These are phyloP conservation scores for Hipposideros armiger DNA, from an alignment of 2,113 vertebrate species.

Conservation along the genomic window DNA sequence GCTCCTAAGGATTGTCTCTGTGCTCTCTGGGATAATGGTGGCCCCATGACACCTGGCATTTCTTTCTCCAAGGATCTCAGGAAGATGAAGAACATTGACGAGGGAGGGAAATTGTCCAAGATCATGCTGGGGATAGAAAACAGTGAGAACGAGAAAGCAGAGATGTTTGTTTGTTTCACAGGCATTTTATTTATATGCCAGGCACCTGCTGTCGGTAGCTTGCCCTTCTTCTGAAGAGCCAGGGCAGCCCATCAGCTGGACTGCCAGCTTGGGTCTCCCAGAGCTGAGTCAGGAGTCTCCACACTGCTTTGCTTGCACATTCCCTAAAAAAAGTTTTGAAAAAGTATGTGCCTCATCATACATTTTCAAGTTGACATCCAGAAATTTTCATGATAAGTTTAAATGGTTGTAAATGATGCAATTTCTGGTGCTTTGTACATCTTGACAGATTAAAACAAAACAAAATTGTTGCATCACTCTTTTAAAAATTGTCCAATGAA, in stretches of 20 bases:
- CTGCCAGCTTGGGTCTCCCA: not conserved
- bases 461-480: conserved; percentile 46
- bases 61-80: not conserved
- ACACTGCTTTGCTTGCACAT: not conserved
- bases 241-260: not conserved
- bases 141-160: not conserved
- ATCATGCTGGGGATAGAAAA: not conserved
- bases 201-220: not conserved
- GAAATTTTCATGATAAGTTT: conserved; percentile 33
- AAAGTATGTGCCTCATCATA: not conserved
- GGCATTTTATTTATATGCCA: not conserved
- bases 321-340: not conserved
- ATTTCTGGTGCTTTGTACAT: conserved; percentile 67
- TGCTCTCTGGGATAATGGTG: not conserved
- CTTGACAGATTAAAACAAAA: conserved; percentile 66
- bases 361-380: conserved; percentile 27
- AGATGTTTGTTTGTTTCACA: not conserved
- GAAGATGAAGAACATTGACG: not conserved
- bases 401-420: conserved; percentile 62
- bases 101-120: not conserved
- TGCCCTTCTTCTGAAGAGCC: not conserved
- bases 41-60: not conserved
- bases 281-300: not conserved
- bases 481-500: conserved; percentile 56
- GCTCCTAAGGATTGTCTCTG: not conserved